Evolutionary conservation across 1,140 invertebrate species (phyloP).

Genomic region (Chironomus striatipennis): DNA sequence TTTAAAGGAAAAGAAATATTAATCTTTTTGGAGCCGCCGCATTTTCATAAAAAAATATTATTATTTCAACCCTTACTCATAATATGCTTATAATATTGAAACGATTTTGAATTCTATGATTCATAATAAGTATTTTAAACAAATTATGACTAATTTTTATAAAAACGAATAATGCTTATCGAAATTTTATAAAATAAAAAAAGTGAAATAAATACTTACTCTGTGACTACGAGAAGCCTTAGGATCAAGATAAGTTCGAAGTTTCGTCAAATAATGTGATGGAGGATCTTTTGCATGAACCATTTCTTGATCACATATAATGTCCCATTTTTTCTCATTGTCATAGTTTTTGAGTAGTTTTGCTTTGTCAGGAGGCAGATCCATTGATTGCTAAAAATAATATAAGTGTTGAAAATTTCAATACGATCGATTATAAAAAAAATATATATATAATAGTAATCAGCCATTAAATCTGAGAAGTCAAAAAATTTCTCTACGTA

Average conservation of each 20-base stretch:
- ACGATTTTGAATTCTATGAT: too few species aligned
- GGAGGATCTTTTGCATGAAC: slow-evolving; percentile 96
- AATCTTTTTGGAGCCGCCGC: too few species aligned
- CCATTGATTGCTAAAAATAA: slow-evolving; percentile 91
- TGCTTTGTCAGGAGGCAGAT: slow-evolving; percentile 96
- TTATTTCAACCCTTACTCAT: too few species aligned
- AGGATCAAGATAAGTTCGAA: slow-evolving; percentile 90
- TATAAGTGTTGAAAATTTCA: too few species aligned
- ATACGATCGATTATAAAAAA: slow-evolving; percentile 33
- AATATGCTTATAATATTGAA: too few species aligned
- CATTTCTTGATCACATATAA: slow-evolving; percentile 99
- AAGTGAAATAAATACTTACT: slow-evolving; percentile 66
- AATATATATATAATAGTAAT: not conserved
- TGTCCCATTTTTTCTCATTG: slow-evolving; percentile 98
- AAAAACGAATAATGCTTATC: too few species aligned
- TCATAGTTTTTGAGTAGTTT: slow-evolving; percentile 95
- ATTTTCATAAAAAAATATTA: too few species aligned
- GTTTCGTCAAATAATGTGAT: slow-evolving; percentile 85
- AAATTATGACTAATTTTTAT: too few species aligned
- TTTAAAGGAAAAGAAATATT: too few species aligned
- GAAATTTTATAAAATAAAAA: too few species aligned
- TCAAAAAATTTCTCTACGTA: not conserved
- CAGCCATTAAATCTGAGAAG: slow-evolving; percentile 27
- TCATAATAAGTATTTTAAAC: too few species aligned
- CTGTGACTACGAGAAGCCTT: slow-evolving; percentile 89